Evolutionary conservation across 2,888 invertebrate genomes (phyloP).

Genomic region (Thereva nobilitata): DNA sequence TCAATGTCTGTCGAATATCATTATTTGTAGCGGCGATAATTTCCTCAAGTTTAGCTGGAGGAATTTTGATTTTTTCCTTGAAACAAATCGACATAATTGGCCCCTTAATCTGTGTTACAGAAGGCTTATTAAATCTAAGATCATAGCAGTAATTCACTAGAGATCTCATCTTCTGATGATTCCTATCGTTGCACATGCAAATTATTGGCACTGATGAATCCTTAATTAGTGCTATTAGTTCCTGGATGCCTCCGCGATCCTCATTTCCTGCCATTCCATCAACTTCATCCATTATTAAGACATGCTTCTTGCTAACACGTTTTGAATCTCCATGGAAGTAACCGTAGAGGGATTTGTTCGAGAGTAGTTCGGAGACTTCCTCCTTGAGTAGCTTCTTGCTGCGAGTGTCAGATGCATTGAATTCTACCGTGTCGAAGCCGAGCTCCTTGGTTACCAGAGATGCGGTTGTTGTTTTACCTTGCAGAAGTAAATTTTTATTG

Average conservation of each 20-base stretch:
- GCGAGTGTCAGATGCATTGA: conserved; percentile 97
- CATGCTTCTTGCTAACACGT: conserved; percentile 74
- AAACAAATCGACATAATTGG: conserved; percentile 90
- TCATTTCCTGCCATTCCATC: conserved; percentile 99
- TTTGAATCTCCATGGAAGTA: conserved; percentile 67
- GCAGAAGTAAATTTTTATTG: not conserved
- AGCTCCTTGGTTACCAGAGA: conserved; percentile 86
- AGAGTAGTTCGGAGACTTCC: conserved; percentile 79
- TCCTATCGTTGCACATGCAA: conserved; percentile 98
- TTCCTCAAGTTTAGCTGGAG: conserved; percentile 75
- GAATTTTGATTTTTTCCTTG: conserved; percentile 84
- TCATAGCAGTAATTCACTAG: conserved; percentile 94
- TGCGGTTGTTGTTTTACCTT: conserved; percentile 83
- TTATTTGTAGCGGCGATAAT: conserved; percentile 86
- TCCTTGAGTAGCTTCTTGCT: conserved; percentile 84
- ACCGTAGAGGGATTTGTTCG: conserved; percentile 73
- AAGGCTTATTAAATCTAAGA: conserved; percentile 81
- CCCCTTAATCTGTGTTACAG: conserved; percentile 86
- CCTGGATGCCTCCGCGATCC: conserved; percentile 96
- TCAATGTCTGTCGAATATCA: conserved; percentile 92
- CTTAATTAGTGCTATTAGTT: conserved; percentile 90
- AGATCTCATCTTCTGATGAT: conserved; percentile 89
- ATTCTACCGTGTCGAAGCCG: conserved; percentile 87
- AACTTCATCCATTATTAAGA: conserved; percentile 99
- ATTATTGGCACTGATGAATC: conserved; percentile 83